These are phyloP conservation scores for Pseudomyrmex pallidus DNA, from an alignment of 1,140 invertebrate genomes.

Conservation along the genomic window DNA sequence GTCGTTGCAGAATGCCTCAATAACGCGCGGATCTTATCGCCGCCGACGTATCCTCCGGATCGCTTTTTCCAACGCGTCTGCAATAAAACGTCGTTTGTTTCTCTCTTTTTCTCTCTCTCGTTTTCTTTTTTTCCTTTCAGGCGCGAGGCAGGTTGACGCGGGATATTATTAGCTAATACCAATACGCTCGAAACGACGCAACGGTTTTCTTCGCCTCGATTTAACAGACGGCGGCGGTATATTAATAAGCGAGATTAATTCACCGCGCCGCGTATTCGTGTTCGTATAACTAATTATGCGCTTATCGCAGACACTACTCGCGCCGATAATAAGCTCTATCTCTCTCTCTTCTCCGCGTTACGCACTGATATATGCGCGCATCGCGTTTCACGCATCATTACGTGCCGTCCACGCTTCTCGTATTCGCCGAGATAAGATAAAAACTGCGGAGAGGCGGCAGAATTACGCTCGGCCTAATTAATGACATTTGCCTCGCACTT, in stretches of 20 bases:
- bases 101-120: neutral
- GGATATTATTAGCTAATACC: slow-evolving; percentile 38
- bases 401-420: slow-evolving; percentile 28
- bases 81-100: slow-evolving; percentile 50
- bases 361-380: slow-evolving; percentile 16
- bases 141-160: slow-evolving; percentile 22
- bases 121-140: neutral
- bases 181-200: slow-evolving; percentile 27
- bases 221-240: slow-evolving; percentile 31
- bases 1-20: slow-evolving; percentile 32
- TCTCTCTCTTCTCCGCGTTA: slow-evolving; percentile 23
- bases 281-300: slow-evolving; percentile 62
- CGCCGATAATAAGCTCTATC: slow-evolving; percentile 57
- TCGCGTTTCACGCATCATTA: slow-evolving; percentile 58
- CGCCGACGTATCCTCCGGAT: slow-evolving; percentile 22
- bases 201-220: slow-evolving; percentile 31
- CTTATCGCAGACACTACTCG: slow-evolving; percentile 54
- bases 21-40: slow-evolving; percentile 46
- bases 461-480: slow-evolving; percentile 26
- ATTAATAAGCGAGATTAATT: slow-evolving; percentile 65
- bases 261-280: slow-evolving; percentile 31
- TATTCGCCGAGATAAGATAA: slow-evolving; percentile 7
- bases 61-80: slow-evolving; percentile 31
- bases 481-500: neutral
- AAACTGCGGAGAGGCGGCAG: neutral